Percentiles rank a stretch among this genome's conserved stretches.
These are phyloP conservation scores for Troides aeacus DNA, from an alignment of 2,888 invertebrate species.

Conservation along the genomic window DNA sequence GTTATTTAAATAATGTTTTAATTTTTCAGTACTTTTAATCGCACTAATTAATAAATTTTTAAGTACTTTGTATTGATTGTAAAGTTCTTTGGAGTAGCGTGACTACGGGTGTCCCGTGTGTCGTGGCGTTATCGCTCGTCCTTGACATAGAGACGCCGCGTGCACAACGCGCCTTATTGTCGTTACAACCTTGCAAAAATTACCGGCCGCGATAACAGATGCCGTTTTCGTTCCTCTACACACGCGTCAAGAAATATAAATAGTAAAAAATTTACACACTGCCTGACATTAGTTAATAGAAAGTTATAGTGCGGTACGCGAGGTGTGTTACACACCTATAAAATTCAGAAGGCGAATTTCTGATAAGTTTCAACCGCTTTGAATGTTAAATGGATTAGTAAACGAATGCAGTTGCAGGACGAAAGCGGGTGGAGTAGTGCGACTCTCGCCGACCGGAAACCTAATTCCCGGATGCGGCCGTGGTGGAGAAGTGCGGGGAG, in stretches of 20 bases:
- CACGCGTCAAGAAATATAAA: slow-evolving; percentile 47
- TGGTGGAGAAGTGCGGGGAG: slow-evolving; percentile 61
- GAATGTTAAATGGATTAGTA: slow-evolving; percentile 25
- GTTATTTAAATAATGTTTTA: not conserved
- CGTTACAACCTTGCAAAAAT: slow-evolving; percentile 76
- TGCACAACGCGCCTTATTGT: slow-evolving; percentile 74
- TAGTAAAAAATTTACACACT: slow-evolving; percentile 46
- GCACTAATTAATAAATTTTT: not conserved
- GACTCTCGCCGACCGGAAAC: slow-evolving; percentile 78
- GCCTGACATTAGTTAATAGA: slow-evolving; percentile 26
- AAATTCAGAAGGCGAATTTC: slow-evolving; percentile 15
- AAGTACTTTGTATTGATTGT: not conserved
- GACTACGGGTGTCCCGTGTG: slow-evolving; percentile 51
- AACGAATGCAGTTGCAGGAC: slow-evolving; percentile 56
- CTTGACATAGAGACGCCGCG: slow-evolving; percentile 77
- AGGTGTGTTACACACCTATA: slow-evolving; percentile 37
- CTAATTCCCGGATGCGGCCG: slow-evolving; percentile 79
- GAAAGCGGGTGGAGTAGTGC: slow-evolving; percentile 73
- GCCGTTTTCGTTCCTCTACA: slow-evolving; percentile 46
- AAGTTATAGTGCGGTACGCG: slow-evolving; percentile 5
- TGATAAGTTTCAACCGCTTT: slow-evolving; percentile 29
- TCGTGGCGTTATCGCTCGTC: slow-evolving; percentile 72
- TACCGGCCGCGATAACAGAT: slow-evolving; percentile 64
- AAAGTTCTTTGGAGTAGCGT: slow-evolving; percentile 38
- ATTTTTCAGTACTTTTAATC: not conserved